Base-by-base conservation (phyloP, 2,113 vertebrate genomes). In the Microcebus lehilahytsara region DNA sequence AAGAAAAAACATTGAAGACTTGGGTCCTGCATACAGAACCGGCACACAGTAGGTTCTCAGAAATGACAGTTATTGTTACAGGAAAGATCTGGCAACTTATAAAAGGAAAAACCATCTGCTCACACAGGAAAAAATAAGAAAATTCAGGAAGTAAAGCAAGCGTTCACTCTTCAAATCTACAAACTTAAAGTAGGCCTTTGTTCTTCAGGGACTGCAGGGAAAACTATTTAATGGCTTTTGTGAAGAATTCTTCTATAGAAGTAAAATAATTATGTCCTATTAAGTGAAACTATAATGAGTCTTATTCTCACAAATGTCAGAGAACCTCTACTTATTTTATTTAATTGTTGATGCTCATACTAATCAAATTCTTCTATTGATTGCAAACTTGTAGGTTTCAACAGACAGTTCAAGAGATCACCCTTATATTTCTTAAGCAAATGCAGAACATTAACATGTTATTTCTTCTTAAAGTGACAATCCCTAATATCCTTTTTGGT, bases 401-500 rank as follows among this genome's bases (percentile, higher is more conserved):
- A 78, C 74, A 56, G 71, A 80, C 7, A 6, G 92, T 22, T n/a
- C 69, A 90, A 92, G 95, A 80, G 98, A 94, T 17, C 8, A 72
- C 46, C 32, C 64, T 22, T 0, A 2, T 71, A 84, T 91, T 94
- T 97, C 89, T 91, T 30, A 81, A 97, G 93, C 89, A 96, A 86
- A 14, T 14, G 60, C 62, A 25, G 96, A 96, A 37, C 94, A 30
- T 72, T 60, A 81, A 80, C 85, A 58, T 32, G 58, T 98, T 98
- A 98, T 96, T 98, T 97, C 97, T 98, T 93, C 95, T 98, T 97
- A 97, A 98, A 98, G 98, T 87, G 98, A 98, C 98, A 99, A 98
- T 98, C 98, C 98, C 98, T 95, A 96, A 98, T 98, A 98, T 97
- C 98, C 98, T 98, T 98, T 98, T 98, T 98, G 98, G 97, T 98